Conservation (phyloP, 2,888 invertebrate genomes). For the Anthophora plumipes region DNA sequence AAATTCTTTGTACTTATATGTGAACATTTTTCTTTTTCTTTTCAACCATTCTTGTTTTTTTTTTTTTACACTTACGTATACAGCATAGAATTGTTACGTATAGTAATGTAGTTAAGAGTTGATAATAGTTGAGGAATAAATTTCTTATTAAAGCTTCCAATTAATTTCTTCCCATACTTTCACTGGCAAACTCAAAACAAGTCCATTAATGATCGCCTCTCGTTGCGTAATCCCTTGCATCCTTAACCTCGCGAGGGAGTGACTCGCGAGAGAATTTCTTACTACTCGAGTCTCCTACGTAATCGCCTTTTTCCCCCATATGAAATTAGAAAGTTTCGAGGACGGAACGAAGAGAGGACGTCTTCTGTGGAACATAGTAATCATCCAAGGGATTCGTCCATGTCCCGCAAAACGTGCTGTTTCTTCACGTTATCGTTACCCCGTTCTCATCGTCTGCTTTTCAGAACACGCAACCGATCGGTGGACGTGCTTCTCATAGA, state of each 20-base stretch:
- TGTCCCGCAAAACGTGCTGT: neutral
- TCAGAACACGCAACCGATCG: constrained; percentile 12
- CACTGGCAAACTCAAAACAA: neutral
- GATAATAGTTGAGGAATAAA: neutral
- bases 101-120: neutral
- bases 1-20: too few species aligned
- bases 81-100: neutral
- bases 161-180: constrained; percentile 9
- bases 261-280: neutral
- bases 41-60: too few species aligned
- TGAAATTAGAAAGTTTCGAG: constrained; percentile 28
- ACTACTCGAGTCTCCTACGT: neutral
- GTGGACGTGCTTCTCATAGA: constrained; percentile 19
- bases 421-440: constrained; percentile 8
- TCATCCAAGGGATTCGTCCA: neutral
- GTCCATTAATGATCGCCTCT: neutral
- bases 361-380: neutral
- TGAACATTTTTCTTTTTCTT: neutral
- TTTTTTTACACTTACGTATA: neutral
- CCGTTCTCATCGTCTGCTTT: constrained; percentile 7
- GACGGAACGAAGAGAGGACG: neutral
- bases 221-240: neutral
- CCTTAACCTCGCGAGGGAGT: neutral
- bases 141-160: neutral
- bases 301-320: neutral